Evolutionary conservation across 1,140 invertebrate genomes (phyloP).

Genomic region (Dreissena rostriformis): DNA sequence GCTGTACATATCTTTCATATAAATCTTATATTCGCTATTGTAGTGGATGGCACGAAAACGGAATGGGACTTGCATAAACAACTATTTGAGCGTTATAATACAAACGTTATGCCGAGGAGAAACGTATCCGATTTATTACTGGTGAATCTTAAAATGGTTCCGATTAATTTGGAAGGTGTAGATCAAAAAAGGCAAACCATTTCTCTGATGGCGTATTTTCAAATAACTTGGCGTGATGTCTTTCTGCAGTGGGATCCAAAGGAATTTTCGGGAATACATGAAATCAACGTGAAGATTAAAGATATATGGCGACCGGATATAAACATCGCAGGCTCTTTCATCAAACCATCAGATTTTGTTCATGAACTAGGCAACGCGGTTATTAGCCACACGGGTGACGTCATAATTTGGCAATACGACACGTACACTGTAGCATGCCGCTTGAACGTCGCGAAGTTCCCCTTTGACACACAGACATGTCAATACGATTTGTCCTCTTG

Average conservation of each 20-base stretch:
- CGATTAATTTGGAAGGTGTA: constrained; percentile 34
- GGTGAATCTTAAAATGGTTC: constrained; percentile 18
- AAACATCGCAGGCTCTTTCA: not conserved
- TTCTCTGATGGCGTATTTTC: constrained; percentile 18
- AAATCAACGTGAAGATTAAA: constrained; percentile 24
- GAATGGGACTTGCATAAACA: not conserved
- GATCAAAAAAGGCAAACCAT: constrained; percentile 31
- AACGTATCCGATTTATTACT: not conserved
- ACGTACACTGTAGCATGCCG: constrained; percentile 82
- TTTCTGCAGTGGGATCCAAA: constrained; percentile 22
- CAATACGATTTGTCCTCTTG: constrained; percentile 98
- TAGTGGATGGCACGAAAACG: no score
- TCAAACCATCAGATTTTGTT: constrained; percentile 37
- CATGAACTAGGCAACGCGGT: not conserved
- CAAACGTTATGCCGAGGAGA: constrained; percentile 22
- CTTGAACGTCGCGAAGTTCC: constrained; percentile 85
- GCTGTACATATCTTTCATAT: no score
- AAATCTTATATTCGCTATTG: no score
- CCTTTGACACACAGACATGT: constrained; percentile 96
- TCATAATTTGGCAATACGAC: constrained; percentile 39
- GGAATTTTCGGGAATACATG: not conserved
- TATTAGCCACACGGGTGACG: constrained; percentile 4
- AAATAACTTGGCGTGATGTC: constrained; percentile 35
- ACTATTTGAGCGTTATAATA: constrained; percentile 20
- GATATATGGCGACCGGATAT: constrained; percentile 40